Conservation (phyloP, 2,888 invertebrate species). For the Hofmannophila pseudospretella region DNA sequence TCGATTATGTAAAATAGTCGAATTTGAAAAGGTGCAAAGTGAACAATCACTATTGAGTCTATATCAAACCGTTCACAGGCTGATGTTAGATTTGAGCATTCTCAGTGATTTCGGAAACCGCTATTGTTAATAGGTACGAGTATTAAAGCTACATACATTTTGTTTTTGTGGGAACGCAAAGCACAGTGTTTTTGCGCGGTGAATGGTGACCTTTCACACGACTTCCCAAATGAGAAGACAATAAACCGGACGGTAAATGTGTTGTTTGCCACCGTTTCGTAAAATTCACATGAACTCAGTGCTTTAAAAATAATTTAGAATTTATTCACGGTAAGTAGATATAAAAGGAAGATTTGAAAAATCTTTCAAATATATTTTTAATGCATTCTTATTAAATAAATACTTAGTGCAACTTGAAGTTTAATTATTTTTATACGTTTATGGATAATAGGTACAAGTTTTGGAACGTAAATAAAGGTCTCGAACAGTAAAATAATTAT, state of each 20-base stretch:
- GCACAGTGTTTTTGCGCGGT: no score
- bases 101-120: neutral
- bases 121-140: neutral
- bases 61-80: neutral
- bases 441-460: no score
- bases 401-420: no score
- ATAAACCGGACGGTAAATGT: conserved; percentile 2
- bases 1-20: conserved; percentile 6
- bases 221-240: conserved; percentile 22
- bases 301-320: no score
- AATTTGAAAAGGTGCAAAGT: conserved; percentile 5
- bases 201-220: conserved; percentile 38
- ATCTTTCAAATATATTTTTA: no score
- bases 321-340: no score
- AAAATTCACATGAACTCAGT: conserved; percentile 2
- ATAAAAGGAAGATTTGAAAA: no score
- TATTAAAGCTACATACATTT: no score
- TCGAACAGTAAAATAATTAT: no score
- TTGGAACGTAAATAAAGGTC: no score
- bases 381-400: no score
- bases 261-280: conserved; percentile 5
- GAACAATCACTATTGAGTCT: neutral
- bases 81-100: neutral
- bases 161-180: neutral
- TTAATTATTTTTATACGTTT: no score